Percentiles rank a stretch among this genome's conserved stretches.
These are phyloP conservation scores for Tapirus indicus DNA, from an alignment of 2,797 vertebrate species.

Conservation along the genomic window DNA sequence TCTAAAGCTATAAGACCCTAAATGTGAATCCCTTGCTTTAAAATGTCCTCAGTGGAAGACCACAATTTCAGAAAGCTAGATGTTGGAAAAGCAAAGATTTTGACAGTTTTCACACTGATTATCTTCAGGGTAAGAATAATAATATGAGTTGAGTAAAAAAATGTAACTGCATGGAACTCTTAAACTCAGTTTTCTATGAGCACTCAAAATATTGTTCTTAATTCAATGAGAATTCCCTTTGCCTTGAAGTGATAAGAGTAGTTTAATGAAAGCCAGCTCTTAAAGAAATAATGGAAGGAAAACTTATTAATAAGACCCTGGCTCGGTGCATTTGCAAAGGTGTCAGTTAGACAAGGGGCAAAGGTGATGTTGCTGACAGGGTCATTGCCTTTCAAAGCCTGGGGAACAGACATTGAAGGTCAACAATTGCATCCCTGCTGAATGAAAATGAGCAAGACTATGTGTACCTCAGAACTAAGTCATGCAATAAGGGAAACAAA, in stretches of 20 bases:
- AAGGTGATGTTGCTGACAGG: slow-evolving; percentile 12
- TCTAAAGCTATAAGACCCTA: not conserved
- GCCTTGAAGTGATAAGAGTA: slow-evolving; percentile 45
- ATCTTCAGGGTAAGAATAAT: slow-evolving; percentile 48
- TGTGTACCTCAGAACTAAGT: not conserved
- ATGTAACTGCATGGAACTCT: slow-evolving; percentile 36
- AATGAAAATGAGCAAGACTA: slow-evolving; percentile 63
- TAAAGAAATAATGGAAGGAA: slow-evolving; percentile 58
- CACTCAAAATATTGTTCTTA: slow-evolving; percentile 47
- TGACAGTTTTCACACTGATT: slow-evolving; percentile 54
- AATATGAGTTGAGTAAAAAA: not conserved
- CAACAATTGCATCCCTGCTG: not conserved
- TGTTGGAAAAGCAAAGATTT: slow-evolving; percentile 28
- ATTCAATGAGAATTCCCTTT: slow-evolving; percentile 40
- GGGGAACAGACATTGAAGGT: slow-evolving; percentile 11
- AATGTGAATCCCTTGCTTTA: slow-evolving; percentile 43
- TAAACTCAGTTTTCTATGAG: slow-evolving; percentile 45
- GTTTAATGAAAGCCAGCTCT: slow-evolving; percentile 62
- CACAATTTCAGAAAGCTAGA: slow-evolving; percentile 14
- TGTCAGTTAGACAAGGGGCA: slow-evolving; percentile 30
- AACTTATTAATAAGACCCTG: slow-evolving; percentile 55
- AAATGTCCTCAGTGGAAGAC: not conserved
- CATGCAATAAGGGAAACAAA: not conserved
- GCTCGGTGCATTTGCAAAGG: not conserved
- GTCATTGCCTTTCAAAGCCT: slow-evolving; percentile 18